These are phyloP conservation scores for Eptesicus fuscus DNA, from an alignment of 2,113 vertebrate species.

Conservation along the genomic window DNA sequence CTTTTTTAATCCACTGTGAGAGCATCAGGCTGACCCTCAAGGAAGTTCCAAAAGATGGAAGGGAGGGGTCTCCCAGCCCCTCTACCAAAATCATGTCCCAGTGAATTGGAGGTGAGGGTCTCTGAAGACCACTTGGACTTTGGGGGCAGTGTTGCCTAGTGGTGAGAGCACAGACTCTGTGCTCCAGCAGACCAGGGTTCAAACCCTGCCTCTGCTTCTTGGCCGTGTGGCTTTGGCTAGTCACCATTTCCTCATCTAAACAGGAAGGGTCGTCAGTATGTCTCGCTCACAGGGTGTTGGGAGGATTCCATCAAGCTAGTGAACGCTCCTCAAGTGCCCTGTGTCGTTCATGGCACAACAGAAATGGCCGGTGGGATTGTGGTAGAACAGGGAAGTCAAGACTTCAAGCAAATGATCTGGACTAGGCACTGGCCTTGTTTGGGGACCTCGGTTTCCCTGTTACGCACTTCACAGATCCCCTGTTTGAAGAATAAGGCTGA, in stretches of 20 bases:
- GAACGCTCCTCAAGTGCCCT: accelerated
- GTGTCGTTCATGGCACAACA: accelerated
- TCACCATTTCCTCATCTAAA: not conserved
- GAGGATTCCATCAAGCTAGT: not conserved
- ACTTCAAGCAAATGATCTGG: not conserved
- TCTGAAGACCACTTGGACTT: not conserved
- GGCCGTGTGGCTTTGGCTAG: not conserved
- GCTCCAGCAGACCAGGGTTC: not conserved
- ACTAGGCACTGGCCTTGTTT: not conserved
- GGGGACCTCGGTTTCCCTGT: not conserved
- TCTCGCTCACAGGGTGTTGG: not conserved
- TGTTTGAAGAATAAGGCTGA: not conserved
- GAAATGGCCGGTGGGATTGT: not conserved
- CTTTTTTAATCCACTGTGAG: not conserved
- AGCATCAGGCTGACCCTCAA: not conserved
- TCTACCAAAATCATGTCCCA: not conserved
- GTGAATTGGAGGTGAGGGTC: not conserved
- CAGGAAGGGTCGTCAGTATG: accelerated
- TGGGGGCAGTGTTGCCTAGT: not conserved
- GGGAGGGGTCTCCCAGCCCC: not conserved
- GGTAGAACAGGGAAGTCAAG: not conserved
- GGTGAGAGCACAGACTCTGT: not conserved
- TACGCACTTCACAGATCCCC: accelerated
- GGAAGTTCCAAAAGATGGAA: not conserved
- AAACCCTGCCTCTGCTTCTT: not conserved